Conservation (phyloP, 30 jellyfish, hydroid and myxozoan species). For the Catostylus mosaicus region DNA sequence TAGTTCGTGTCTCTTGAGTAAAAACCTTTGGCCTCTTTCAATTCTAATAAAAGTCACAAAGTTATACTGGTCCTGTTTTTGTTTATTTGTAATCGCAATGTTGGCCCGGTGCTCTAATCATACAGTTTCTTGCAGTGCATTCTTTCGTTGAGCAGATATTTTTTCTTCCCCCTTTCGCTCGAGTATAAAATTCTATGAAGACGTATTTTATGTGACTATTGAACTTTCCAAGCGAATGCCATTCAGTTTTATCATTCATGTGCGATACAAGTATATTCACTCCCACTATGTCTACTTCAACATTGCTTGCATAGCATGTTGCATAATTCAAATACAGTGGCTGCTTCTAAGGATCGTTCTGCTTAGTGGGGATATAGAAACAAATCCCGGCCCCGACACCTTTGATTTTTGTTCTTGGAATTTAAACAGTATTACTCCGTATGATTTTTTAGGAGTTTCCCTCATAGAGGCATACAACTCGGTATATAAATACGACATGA, state of each 20-base stretch:
- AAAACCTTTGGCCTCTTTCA: too few relatives aligned
- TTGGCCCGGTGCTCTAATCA: too few relatives aligned
- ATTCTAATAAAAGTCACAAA: too few relatives aligned
- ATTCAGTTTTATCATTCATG: not conserved
- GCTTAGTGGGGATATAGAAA: slow-evolving; percentile 22
- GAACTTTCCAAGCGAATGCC: not conserved
- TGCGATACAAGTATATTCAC: not conserved
- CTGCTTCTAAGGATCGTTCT: slow-evolving; percentile 3
- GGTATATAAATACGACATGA: slow-evolving; percentile 14
- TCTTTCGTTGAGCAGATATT: too few relatives aligned
- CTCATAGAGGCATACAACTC: slow-evolving; percentile 43
- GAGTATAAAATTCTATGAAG: not conserved
- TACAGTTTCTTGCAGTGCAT: too few relatives aligned
- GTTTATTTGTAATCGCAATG: too few relatives aligned
- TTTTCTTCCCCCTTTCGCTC: not conserved
- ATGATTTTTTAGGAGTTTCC: slow-evolving; percentile 17
- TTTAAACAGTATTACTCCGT: not conserved
- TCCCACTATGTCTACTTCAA: not conserved
- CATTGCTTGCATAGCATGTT: slow-evolving; percentile 1
- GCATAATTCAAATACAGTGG: slow-evolving; percentile 4
- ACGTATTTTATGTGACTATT: not conserved
- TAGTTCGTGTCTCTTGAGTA: too few relatives aligned
- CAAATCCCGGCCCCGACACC: slow-evolving; percentile 30
- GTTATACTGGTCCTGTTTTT: too few relatives aligned
- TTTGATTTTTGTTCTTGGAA: slow-evolving; percentile 34